These are phyloP conservation scores for Odocoileus hemionus DNA, from an alignment of 2,113 vertebrate genomes.

Conservation along the genomic window DNA sequence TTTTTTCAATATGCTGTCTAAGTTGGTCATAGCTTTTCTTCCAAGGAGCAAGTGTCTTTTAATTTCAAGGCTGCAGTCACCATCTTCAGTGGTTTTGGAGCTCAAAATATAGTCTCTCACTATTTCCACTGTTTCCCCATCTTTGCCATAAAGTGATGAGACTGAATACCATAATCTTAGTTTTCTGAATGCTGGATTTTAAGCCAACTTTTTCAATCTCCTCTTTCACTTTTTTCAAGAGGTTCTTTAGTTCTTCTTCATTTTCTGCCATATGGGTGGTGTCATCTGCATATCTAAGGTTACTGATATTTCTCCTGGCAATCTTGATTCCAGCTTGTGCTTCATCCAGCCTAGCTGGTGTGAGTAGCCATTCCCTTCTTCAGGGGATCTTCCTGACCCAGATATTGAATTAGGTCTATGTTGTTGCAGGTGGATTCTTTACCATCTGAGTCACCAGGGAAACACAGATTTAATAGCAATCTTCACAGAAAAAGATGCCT, in stretches of 20 bases:
- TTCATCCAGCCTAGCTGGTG: background rate
- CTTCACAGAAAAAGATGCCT: background rate
- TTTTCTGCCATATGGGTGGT: background rate
- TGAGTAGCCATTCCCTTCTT: background rate
- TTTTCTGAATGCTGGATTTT: background rate
- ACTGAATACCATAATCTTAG: background rate
- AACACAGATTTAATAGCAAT: background rate
- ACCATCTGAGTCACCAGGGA: background rate
- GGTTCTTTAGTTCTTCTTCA: background rate
- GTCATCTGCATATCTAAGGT: background rate
- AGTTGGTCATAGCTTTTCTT: background rate
- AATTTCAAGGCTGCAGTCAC: background rate
- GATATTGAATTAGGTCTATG: background rate
- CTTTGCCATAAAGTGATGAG: background rate
- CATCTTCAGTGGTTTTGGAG: background rate
- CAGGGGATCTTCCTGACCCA: background rate
- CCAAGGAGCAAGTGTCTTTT: background rate
- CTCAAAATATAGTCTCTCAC: background rate
- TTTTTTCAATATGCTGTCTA: background rate
- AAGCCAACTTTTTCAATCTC: background rate
- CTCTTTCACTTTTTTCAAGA: background rate
- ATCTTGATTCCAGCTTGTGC: background rate
- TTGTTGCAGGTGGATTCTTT: background rate
- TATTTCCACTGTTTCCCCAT: background rate
- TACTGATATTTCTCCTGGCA: background rate